phyloP scores from a whole-genome alignment of 1,140 invertebrate genomes.

The Cylas formicarius region DNA sequence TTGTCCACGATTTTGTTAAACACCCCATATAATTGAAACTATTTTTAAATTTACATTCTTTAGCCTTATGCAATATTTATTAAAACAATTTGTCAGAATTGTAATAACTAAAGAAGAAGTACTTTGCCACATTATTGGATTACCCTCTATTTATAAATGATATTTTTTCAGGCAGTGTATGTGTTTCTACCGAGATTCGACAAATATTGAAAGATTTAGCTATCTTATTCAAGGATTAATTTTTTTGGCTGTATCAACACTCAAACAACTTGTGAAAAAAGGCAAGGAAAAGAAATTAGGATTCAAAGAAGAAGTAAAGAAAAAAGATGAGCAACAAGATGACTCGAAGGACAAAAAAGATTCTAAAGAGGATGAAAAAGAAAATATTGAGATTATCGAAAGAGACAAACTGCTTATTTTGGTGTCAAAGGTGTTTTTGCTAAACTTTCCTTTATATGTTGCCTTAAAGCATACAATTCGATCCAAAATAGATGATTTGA shows the following conservation, averaged over 20 bases:
- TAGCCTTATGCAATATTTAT: too few relatives aligned
- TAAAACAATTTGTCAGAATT: too few relatives aligned
- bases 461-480: conserved; percentile 81
- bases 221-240: conserved; percentile 77
- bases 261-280: conserved; percentile 59
- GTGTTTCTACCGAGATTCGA: conserved; percentile 83
- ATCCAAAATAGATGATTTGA: conserved; percentile 67
- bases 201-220: conserved; percentile 85
- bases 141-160: not conserved
- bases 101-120: too few relatives aligned
- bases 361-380: conserved; percentile 30
- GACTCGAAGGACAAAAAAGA: conserved; percentile 5
- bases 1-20: too few relatives aligned
- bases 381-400: conserved; percentile 47
- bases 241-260: conserved; percentile 61
- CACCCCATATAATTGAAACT: too few relatives aligned
- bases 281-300: conserved; percentile 20
- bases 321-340: conserved; percentile 23
- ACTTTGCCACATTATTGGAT: conserved; percentile 31
- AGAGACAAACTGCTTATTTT: conserved; percentile 71
- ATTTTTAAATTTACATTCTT: too few relatives aligned
- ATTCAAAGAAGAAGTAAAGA: conserved; percentile 22
- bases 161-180: conserved; percentile 70
- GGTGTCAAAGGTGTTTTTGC: conserved; percentile 71
- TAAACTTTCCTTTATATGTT: conserved; percentile 88